A percentile compares a stretch with the other conserved stretches of the same genome.
These are phyloP conservation scores for Zaprionus ghesquierei DNA, from an alignment of 1,140 invertebrate species.

Conservation along the genomic window DNA sequence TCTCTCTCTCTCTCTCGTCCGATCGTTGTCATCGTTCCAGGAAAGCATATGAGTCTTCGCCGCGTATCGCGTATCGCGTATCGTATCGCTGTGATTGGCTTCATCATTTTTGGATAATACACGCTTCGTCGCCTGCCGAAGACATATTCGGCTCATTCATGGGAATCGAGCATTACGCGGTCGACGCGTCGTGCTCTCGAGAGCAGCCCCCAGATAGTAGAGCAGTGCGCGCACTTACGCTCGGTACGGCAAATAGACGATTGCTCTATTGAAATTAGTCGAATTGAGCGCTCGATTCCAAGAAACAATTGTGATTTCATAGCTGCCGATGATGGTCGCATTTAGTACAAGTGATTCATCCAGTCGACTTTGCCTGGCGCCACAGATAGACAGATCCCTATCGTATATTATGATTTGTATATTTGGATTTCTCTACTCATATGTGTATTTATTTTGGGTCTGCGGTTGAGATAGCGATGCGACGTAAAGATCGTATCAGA, in stretches of 20 bases:
- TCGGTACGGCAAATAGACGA: conserved; percentile 45
- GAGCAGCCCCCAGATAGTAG: not conserved
- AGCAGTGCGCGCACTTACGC: not conserved
- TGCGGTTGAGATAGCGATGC: not conserved
- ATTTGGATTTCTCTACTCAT: conserved; percentile 5
- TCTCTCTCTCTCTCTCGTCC: conserved; percentile 1
- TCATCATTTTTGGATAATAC: conserved; percentile 18
- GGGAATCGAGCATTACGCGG: too few species aligned
- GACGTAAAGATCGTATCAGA: not conserved
- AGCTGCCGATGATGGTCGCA: conserved; percentile 39
- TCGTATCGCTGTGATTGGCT: conserved; percentile 3
- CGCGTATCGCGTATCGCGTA: conserved; percentile 2
- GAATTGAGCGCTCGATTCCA: conserved; percentile 57
- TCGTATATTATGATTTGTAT: not conserved
- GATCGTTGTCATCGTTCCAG: conserved; percentile 62
- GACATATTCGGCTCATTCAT: not conserved
- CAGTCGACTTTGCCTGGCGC: conserved; percentile 6
- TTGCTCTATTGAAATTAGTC: conserved; percentile 58
- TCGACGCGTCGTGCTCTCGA: too few species aligned
- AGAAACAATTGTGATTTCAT: conserved; percentile 72
- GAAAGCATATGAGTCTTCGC: conserved; percentile 71
- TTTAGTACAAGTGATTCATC: conserved; percentile 68
- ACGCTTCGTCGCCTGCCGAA: not conserved
- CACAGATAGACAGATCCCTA: conserved; percentile 1
- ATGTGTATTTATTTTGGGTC: conserved; percentile 23